These are phyloP conservation scores for Nephrotoma flavescens DNA, from an alignment of 2,888 invertebrate genomes.

Conservation along the genomic window DNA sequence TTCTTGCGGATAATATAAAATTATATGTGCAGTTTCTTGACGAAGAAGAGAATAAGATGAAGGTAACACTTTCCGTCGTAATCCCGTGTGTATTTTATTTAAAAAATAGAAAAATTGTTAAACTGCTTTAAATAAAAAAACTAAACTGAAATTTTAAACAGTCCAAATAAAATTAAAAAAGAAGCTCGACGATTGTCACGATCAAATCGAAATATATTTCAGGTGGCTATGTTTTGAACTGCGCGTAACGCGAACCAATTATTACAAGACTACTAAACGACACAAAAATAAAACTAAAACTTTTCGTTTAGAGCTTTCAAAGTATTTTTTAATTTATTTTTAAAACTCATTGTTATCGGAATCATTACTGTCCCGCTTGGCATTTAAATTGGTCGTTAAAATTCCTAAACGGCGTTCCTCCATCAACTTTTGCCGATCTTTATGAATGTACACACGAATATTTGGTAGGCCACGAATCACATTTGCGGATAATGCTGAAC, in stretches of 20 bases:
- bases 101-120: background rate
- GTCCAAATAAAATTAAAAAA: background rate
- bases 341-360: background rate
- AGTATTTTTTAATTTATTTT: background rate
- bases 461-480: conserved; percentile 80
- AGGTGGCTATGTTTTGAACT: background rate
- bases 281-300: background rate
- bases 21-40: background rate
- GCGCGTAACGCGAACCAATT: background rate
- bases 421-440: conserved; percentile 71
- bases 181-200: background rate
- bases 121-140: background rate
- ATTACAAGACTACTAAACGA: background rate
- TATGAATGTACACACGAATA: conserved; percentile 80
- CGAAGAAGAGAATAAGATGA: background rate
- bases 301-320: background rate
- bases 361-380: background rate
- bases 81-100: background rate
- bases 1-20: background rate
- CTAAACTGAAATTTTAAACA: background rate
- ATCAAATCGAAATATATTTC: background rate
- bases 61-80: background rate
- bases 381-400: background rate
- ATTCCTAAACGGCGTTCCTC: conserved; percentile 71
- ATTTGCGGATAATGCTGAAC: conserved; percentile 81